Evolutionary conservation across 2,797 vertebrate genomes (phyloP).

Genomic region (Halcyon badia): DNA sequence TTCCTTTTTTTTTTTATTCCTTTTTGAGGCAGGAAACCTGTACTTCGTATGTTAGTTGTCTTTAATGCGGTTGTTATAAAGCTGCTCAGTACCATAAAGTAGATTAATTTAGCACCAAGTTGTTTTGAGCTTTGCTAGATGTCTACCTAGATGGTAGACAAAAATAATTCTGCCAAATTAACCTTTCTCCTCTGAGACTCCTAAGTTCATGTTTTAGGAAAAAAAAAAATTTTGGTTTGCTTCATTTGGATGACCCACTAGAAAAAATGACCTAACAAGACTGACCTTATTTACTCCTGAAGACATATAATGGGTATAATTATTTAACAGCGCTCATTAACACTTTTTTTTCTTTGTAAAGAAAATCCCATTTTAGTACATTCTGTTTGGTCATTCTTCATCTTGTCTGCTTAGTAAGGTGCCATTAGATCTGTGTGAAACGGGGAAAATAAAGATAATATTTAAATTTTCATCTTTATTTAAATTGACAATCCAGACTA

Average conservation of each 20-base stretch:
- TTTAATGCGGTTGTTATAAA: slow-evolving; percentile 12
- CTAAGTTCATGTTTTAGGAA: not conserved
- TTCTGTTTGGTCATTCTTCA: not conserved
- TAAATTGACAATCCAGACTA: not conserved
- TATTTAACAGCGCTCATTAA: not conserved
- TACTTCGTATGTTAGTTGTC: not conserved
- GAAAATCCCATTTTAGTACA: not conserved
- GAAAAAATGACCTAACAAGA: not conserved
- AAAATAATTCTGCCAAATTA: not conserved
- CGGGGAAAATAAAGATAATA: not conserved
- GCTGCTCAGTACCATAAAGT: not conserved
- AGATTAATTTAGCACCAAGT: not conserved
- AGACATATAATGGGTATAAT: not conserved
- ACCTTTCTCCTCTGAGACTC: not conserved
- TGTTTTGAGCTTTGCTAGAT: not conserved
- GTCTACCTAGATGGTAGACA: not conserved
- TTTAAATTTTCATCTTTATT: slow-evolving; percentile 23
- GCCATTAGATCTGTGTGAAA: not conserved
- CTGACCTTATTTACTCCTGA: slow-evolving; percentile 7
- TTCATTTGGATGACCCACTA: not conserved
- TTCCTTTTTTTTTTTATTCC: not conserved
- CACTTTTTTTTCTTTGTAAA: not conserved
- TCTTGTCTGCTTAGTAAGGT: not conserved
- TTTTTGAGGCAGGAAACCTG: not conserved
- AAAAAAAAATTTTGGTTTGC: not conserved